Percentiles rank a stretch among this genome's conserved stretches.
phyloP scores from a whole-genome alignment of 1,140 invertebrate species.

The Meloidogyne floridensis region DNA sequence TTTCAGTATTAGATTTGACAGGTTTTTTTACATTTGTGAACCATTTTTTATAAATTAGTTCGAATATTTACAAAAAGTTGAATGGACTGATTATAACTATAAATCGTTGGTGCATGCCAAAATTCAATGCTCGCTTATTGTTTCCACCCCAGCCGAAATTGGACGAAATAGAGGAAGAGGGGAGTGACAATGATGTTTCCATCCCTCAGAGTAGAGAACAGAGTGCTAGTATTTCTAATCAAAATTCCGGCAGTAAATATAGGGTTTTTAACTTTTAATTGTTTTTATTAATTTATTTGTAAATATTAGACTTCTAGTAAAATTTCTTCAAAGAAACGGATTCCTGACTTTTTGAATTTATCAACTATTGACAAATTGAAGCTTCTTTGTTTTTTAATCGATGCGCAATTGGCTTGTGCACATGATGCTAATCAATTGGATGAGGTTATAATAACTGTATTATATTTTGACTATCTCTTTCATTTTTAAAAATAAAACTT shows the following conservation, averaged over 20 bases:
- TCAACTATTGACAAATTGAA: slow-evolving; percentile 9
- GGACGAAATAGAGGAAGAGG: neutral
- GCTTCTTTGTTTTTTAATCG: slow-evolving; percentile 14
- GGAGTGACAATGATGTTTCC: neutral
- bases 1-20: slow-evolving; percentile 28
- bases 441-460: neutral
- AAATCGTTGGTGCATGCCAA: slow-evolving; percentile 13
- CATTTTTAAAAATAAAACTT: neutral
- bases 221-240: neutral
- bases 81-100: slow-evolving; percentile 10
- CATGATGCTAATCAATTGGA: slow-evolving; percentile 21
- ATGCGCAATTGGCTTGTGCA: slow-evolving; percentile 19
- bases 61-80: slow-evolving; percentile 21
- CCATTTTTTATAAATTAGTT: slow-evolving; percentile 1
- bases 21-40: slow-evolving; percentile 6
- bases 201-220: neutral
- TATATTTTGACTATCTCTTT: neutral
- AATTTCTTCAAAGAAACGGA: neutral
- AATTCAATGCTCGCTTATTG: slow-evolving; percentile 15
- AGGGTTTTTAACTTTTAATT: neutral
- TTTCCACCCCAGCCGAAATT: neutral
- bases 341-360: slow-evolving; percentile 17
- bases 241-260: neutral
- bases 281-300: neutral
- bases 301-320: neutral